phyloP scores from a whole-genome alignment of 2,797 vertebrate genomes.

The Lepus oiostolus region DNA sequence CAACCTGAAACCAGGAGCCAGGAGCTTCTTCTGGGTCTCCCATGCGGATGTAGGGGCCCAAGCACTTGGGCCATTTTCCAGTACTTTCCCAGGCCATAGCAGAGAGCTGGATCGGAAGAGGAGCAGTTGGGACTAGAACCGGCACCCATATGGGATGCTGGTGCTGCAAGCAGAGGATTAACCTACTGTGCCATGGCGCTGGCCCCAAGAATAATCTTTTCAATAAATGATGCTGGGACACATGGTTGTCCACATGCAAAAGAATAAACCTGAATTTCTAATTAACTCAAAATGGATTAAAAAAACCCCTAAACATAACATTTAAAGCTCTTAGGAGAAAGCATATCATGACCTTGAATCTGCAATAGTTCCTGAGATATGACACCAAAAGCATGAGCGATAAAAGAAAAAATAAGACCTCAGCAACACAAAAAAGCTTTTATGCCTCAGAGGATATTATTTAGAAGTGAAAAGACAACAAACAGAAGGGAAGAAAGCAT shows the following conservation, averaged over 20 bases:
- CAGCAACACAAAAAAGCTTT: neutral
- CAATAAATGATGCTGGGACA: neutral
- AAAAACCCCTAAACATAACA: neutral
- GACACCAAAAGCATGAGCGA: neutral
- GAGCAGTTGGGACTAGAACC: no score
- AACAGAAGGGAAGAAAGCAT: neutral
- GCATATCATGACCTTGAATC: neutral
- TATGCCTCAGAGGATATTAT: neutral
- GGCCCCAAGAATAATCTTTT: neutral
- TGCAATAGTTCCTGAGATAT: neutral
- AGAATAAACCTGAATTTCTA: neutral
- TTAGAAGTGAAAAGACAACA: neutral
- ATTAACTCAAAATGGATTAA: neutral
- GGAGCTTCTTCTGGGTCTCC: no score
- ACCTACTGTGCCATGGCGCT: no score
- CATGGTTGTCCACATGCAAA: neutral
- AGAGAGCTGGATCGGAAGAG: no score
- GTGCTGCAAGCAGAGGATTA: no score
- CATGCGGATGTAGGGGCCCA: no score
- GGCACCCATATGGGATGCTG: no score
- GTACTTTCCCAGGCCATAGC: no score
- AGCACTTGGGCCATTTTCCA: no score
- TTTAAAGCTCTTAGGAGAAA: neutral
- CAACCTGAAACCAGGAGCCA: no score
- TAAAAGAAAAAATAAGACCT: constrained; percentile 40